phyloP scores from a whole-genome alignment of 2,113 vertebrate species.

The Arenaria interpres region DNA sequence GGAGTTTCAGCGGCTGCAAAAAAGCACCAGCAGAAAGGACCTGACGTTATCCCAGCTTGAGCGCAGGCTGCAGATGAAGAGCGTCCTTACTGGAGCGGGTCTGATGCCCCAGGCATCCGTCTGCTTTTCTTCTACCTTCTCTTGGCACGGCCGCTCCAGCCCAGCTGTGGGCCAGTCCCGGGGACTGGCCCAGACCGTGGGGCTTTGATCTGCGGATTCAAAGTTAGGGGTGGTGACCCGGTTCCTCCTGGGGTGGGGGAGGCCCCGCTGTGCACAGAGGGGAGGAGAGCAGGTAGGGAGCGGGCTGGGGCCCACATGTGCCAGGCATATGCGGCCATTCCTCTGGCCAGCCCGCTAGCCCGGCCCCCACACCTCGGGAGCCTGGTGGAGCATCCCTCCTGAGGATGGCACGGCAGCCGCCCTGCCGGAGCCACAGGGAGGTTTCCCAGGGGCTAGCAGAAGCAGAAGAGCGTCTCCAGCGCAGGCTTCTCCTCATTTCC shows the following conservation, averaged over 20 bases:
- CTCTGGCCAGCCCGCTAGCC: fast-evolving
- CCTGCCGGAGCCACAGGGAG: not conserved
- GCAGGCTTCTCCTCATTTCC: not conserved
- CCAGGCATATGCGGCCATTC: not conserved
- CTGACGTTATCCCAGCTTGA: not conserved
- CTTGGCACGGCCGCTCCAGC: constrained; percentile 28
- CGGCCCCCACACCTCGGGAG: not conserved
- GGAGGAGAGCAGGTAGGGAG: constrained; percentile 54
- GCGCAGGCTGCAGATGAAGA: not conserved
- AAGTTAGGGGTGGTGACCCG: constrained; percentile 39
- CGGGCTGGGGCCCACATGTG: constrained; percentile 3
- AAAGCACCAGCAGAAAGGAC: not conserved
- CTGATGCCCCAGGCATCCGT: constrained; percentile 24
- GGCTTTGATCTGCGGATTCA: constrained; percentile 68
- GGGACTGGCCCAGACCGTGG: not conserved
- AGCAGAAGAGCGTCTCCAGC: fast-evolving
- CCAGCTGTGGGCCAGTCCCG: constrained; percentile 66
- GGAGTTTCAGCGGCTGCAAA: not conserved
- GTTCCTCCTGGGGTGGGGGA: not conserved
- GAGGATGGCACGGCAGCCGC: not conserved
- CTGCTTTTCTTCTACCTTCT: constrained; percentile 48
- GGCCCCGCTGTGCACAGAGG: constrained; percentile 40
- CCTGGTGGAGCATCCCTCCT: not conserved
- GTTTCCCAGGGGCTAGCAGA: fast-evolving
- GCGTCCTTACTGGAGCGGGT: not conserved